Percentiles rank a stretch among this genome's conserved stretches.
These are phyloP conservation scores for Pachypanchax playfairii DNA, from an alignment of 2,113 vertebrate species.

Conservation along the genomic window DNA sequence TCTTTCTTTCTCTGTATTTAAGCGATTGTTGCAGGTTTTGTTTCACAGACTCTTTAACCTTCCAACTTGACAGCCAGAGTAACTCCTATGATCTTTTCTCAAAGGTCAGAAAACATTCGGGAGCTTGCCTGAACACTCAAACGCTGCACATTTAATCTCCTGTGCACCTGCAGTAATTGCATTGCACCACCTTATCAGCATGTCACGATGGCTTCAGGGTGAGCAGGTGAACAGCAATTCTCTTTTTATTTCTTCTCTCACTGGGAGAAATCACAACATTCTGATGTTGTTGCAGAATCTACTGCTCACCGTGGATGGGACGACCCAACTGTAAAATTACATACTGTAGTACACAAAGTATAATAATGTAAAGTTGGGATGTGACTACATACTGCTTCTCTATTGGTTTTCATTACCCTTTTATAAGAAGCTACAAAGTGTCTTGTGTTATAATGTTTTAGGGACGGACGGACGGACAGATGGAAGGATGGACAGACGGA, in stretches of 20 bases:
- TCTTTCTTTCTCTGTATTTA: background rate
- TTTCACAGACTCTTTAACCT: slow-evolving; percentile 17
- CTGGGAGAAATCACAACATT: slow-evolving; percentile 12
- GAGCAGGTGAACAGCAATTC: slow-evolving; percentile 1
- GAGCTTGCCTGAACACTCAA: slow-evolving; percentile 6
- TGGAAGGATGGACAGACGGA: too few species aligned
- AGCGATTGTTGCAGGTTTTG: background rate
- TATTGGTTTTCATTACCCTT: too few species aligned
- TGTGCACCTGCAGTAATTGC: slow-evolving; percentile 1
- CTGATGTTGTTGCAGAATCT: slow-evolving; percentile 14
- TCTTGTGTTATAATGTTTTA: too few species aligned
- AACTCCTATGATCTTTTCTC: background rate
- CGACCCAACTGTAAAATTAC: background rate
- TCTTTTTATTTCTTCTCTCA: slow-evolving; percentile 13
- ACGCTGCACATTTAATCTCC: slow-evolving; percentile 13
- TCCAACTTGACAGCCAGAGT: slow-evolving; percentile 12
- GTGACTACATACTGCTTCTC: too few species aligned
- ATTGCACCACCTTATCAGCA: background rate
- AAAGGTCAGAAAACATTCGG: slow-evolving; percentile 22
- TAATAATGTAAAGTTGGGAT: too few species aligned
- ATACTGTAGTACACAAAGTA: too few species aligned
- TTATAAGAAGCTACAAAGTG: too few species aligned
- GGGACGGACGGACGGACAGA: too few species aligned
- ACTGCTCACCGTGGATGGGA: slow-evolving; percentile 26
- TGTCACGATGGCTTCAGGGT: slow-evolving; percentile 12